phyloP scores from a whole-genome alignment of 2,113 vertebrate species.

The Bujurquina vittata region DNA sequence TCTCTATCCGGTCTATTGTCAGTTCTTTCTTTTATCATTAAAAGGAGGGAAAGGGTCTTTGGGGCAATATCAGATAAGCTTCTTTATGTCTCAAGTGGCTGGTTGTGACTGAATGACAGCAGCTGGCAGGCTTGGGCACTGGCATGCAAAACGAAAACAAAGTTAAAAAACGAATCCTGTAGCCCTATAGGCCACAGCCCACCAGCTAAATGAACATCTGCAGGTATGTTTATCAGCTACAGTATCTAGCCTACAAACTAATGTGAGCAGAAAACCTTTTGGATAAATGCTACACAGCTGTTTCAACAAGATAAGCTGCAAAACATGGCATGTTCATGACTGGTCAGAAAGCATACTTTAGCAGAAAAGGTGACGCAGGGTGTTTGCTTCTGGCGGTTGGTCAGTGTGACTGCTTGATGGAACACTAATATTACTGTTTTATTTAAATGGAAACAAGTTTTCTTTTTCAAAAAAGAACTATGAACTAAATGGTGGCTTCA shows the following conservation, averaged over 20 bases:
- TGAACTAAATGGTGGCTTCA: background rate
- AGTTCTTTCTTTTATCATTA: background rate
- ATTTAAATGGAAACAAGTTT: background rate
- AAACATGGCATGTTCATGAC: background rate
- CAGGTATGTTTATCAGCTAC: background rate
- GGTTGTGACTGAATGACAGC: conserved; percentile 8
- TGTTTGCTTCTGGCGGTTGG: background rate
- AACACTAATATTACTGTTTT: background rate
- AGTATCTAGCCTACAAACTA: background rate
- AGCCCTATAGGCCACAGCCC: background rate
- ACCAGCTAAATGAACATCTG: background rate
- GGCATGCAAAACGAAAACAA: background rate
- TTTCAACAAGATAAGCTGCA: background rate
- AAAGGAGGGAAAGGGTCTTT: background rate
- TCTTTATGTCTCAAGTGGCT: background rate
- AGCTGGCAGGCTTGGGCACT: background rate
- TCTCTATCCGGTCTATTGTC: background rate
- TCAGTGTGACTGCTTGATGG: background rate
- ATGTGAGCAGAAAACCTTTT: background rate
- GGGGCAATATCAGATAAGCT: background rate
- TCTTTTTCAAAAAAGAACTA: background rate
- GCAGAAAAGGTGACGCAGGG: background rate
- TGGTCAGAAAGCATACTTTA: background rate
- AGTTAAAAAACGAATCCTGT: conserved; percentile 1
- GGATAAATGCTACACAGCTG: background rate